phyloP scores from a whole-genome alignment of 1,140 invertebrate species.

The Pararge aegeria region DNA sequence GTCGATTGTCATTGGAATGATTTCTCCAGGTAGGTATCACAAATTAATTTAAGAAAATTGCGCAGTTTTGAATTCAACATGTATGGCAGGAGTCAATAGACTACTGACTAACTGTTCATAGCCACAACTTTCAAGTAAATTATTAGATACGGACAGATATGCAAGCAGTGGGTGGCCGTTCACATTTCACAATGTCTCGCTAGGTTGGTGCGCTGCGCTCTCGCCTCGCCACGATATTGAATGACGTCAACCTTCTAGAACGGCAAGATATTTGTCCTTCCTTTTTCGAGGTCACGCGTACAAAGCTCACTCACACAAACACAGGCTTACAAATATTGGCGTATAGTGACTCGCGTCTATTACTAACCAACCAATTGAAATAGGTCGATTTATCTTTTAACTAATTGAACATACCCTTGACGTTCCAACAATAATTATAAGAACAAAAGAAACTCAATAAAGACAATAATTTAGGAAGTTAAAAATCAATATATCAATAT shows the following conservation, averaged over 20 bases:
- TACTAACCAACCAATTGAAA: conserved; percentile 35
- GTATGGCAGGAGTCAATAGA: conserved; percentile 68
- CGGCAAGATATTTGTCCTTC: conserved; percentile 67
- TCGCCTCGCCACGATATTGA: conserved; percentile 62
- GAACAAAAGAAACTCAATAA: background rate
- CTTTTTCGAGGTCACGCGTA: conserved; percentile 73
- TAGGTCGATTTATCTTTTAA: conserved; percentile 22
- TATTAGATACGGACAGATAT: conserved; percentile 61
- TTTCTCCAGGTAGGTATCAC: conserved; percentile 65
- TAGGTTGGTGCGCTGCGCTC: conserved; percentile 56
- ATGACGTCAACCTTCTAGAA: conserved; percentile 77
- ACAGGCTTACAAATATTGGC: conserved; percentile 47
- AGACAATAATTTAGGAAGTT: background rate
- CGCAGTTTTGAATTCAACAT: conserved; percentile 68
- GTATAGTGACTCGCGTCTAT: conserved; percentile 47
- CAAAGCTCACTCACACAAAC: conserved; percentile 67
- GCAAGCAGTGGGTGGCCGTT: conserved; percentile 73
- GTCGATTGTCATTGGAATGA: conserved; percentile 59
- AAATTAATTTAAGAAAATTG: conserved; percentile 55
- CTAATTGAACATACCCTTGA: background rate
- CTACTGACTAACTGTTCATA: conserved; percentile 65
- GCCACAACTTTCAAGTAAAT: conserved; percentile 74
- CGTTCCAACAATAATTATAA: background rate
- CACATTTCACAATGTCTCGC: conserved; percentile 78
- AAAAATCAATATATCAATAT: no score